Evolutionary conservation across 2,797 vertebrate genomes (phyloP).

Genomic region (Schizopygopsis malacanthus): DNA sequence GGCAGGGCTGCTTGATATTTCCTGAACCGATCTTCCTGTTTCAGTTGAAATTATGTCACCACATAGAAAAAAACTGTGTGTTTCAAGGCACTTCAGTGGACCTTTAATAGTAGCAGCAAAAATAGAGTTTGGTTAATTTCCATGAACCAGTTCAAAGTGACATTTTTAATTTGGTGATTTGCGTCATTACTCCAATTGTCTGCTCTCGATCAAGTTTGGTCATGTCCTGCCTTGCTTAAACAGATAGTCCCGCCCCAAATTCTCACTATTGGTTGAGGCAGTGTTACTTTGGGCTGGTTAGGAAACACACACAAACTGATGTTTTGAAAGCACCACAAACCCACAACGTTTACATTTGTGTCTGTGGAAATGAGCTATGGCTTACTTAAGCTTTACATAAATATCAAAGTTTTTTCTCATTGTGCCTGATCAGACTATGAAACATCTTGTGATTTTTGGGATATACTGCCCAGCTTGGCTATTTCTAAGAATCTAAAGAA

Average conservation of each 20-base stretch:
- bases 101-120: not conserved
- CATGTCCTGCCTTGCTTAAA: not conserved
- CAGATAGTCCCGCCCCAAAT: not conserved
- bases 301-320: not conserved
- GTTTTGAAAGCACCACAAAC: not conserved
- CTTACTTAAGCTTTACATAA: not conserved
- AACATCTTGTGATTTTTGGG: not conserved
- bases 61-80: not conserved
- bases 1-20: not conserved
- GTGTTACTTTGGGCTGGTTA: conserved; percentile 3
- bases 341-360: not conserved
- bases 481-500: not conserved
- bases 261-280: not conserved
- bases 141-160: not conserved
- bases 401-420: not conserved
- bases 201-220: not conserved
- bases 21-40: not conserved
- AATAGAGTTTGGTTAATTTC: not conserved
- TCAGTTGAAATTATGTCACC: not conserved
- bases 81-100: too few species aligned
- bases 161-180: not conserved
- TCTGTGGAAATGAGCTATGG: not conserved
- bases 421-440: too few species aligned
- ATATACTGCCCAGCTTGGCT: not conserved
- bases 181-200: not conserved